Conservation (phyloP, 1,140 invertebrate species). For the Coboldia fuscipes region DNA sequence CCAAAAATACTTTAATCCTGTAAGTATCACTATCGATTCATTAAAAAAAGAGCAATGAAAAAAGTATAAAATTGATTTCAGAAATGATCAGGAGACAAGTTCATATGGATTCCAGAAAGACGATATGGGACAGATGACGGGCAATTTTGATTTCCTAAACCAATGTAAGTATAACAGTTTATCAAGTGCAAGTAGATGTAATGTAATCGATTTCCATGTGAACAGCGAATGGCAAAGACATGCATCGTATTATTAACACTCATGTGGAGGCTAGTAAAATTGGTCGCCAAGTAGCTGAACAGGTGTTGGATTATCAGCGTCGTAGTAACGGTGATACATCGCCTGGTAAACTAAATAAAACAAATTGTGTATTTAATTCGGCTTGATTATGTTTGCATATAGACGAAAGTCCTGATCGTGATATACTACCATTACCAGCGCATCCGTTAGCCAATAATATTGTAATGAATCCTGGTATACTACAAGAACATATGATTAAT, state of each 20-base stretch:
- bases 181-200: neutral
- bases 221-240: slow-evolving; percentile 27
- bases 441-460: slow-evolving; percentile 5
- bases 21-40: slow-evolving; percentile 20
- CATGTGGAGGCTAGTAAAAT: slow-evolving; percentile 63
- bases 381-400: too few relatives aligned
- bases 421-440: slow-evolving; percentile 4
- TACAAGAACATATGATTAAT: too few relatives aligned
- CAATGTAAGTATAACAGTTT: slow-evolving; percentile 23
- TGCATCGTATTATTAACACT: slow-evolving; percentile 43
- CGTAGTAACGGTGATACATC: slow-evolving; percentile 22
- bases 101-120: slow-evolving; percentile 13
- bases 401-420: slow-evolving; percentile 26
- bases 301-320: slow-evolving; percentile 35
- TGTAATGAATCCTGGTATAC: too few relatives aligned
- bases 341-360: neutral
- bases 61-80: slow-evolving; percentile 1
- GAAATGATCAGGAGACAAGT: neutral
- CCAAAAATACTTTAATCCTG: slow-evolving; percentile 57
- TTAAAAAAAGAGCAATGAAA: slow-evolving; percentile 10
- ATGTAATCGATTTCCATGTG: neutral
- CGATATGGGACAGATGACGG: slow-evolving; percentile 22
- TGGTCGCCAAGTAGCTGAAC: slow-evolving; percentile 52
- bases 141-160: slow-evolving; percentile 33
- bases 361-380: too few relatives aligned